Evolutionary conservation across 2,113 vertebrate species (phyloP).

Genomic region (Notiomystis cincta): DNA sequence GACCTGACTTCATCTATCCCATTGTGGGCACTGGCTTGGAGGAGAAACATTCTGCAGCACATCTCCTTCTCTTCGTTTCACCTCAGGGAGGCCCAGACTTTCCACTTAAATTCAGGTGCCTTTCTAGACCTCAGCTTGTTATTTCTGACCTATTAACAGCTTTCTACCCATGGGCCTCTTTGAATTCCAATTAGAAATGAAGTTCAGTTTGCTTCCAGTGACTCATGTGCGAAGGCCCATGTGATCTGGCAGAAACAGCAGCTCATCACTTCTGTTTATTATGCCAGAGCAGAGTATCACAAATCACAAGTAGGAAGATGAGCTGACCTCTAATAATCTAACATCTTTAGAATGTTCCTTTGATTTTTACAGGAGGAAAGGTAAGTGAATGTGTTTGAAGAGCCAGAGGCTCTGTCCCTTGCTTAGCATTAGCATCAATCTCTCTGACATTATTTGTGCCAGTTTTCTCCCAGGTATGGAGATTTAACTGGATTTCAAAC

Average conservation of each 20-base stretch:
- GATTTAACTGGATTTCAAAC: conserved; percentile 7
- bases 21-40: rapidly evolving
- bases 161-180: not conserved
- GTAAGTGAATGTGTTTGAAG: not conserved
- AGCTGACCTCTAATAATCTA: not conserved
- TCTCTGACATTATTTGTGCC: conserved; percentile 20
- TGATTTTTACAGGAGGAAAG: not conserved
- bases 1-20: not conserved
- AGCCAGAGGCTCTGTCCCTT: not conserved
- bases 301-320: not conserved
- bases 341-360: not conserved
- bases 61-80: not conserved
- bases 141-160: not conserved
- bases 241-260: not conserved
- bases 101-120: not conserved
- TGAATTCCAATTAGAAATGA: not conserved
- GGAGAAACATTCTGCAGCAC: not conserved
- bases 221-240: not conserved
- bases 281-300: not conserved
- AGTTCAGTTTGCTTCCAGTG: not conserved
- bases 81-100: not conserved
- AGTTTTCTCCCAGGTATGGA: not conserved
- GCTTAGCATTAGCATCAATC: not conserved
- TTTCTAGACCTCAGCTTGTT: not conserved
- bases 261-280: not conserved